phyloP scores from a whole-genome alignment of 2,113 vertebrate species.

The Natator depressus region DNA sequence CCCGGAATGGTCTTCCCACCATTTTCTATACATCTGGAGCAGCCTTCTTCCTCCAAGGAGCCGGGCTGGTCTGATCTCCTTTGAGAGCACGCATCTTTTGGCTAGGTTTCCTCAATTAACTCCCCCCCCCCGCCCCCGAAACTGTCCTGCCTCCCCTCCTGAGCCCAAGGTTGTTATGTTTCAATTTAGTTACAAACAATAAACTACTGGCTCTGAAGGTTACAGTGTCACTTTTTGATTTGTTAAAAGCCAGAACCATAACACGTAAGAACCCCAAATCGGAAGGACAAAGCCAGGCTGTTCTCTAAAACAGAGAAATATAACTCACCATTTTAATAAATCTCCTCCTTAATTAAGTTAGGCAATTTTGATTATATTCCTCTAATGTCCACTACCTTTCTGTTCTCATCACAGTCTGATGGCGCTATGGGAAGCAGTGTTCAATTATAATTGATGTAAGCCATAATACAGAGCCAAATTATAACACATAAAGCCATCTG shows the following conservation, averaged over 20 bases:
- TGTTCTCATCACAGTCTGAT: constrained; percentile 57
- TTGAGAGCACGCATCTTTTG: neutral
- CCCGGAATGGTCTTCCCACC: neutral
- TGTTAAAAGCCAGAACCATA: neutral
- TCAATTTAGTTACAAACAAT: neutral
- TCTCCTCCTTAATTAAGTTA: constrained; percentile 72
- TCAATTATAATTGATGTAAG: constrained; percentile 69
- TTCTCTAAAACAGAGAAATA: neutral
- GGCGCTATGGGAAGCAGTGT: constrained; percentile 50
- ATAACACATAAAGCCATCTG: constrained; percentile 74
- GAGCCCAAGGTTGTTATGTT: neutral
- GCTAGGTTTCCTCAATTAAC: too few relatives aligned
- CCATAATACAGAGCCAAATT: constrained; percentile 73
- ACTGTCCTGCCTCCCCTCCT: neutral
- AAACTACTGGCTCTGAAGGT: neutral
- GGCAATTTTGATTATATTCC: constrained; percentile 58
- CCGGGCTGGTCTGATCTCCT: neutral
- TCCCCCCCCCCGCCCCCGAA: accelerated
- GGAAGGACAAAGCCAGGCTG: neutral
- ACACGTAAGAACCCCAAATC: neutral
- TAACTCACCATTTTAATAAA: constrained; percentile 70
- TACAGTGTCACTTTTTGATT: neutral
- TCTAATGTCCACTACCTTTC: constrained; percentile 58
- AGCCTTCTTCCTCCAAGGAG: neutral
- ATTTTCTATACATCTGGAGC: neutral